These are phyloP conservation scores for Melieria omissa DNA, from an alignment of 2,888 invertebrate species.

Conservation along the genomic window DNA sequence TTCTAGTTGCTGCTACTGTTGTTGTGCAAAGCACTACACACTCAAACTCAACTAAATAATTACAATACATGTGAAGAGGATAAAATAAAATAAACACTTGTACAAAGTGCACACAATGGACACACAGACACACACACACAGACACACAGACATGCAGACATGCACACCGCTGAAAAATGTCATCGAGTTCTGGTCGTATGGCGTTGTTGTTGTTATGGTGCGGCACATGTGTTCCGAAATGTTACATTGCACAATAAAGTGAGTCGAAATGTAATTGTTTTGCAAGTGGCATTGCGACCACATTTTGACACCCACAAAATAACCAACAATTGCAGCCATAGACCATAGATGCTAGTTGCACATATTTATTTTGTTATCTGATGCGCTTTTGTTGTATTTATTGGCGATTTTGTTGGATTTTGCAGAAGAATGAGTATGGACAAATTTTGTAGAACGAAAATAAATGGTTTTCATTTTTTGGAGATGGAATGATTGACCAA, in stretches of 20 bases:
- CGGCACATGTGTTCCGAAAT: slow-evolving; percentile 56
- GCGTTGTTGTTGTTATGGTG: slow-evolving; percentile 26
- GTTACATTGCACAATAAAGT: slow-evolving; percentile 59
- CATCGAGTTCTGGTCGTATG: slow-evolving; percentile 47
- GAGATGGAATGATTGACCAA: no score
- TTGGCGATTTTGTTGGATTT: neutral
- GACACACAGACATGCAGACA: neutral
- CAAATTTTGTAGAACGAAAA: neutral
- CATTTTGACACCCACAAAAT: slow-evolving; percentile 56
- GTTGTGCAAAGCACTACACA: slow-evolving; percentile 4
- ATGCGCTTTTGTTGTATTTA: no score
- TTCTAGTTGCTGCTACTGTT: neutral
- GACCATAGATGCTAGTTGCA: neutral
- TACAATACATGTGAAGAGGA: no score
- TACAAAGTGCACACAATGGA: no score
- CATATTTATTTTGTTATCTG: neutral
- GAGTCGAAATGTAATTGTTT: slow-evolving; percentile 63
- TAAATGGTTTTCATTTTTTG: neutral
- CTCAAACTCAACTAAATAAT: no score
- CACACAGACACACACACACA: no score
- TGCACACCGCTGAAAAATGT: slow-evolving; percentile 42
- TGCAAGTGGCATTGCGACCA: slow-evolving; percentile 63
- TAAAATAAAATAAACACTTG: no score
- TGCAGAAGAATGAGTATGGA: neutral
- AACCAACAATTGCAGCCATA: neutral